A percentile compares a stretch with the other conserved stretches of the same genome.
These are phyloP conservation scores for Varecia variegata DNA, from an alignment of 2,797 vertebrate genomes.

Conservation along the genomic window DNA sequence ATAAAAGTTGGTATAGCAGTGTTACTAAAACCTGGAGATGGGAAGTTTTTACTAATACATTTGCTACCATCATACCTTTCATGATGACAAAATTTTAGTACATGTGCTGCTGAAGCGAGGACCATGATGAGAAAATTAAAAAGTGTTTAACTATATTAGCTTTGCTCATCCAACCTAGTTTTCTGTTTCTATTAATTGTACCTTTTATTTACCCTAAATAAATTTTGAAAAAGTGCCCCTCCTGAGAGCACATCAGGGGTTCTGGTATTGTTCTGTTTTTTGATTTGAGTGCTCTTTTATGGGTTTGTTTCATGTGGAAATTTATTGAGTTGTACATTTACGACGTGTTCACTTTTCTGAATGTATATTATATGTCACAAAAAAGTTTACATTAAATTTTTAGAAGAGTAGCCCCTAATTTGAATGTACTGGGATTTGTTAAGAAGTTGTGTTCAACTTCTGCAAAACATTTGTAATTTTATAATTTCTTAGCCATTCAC, in stretches of 20 bases:
- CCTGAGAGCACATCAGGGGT: background rate
- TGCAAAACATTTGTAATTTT: conserved; percentile 16
- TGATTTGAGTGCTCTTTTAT: background rate
- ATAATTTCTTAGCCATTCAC: background rate
- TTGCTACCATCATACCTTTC: conserved; percentile 23
- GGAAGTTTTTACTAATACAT: conserved; percentile 1
- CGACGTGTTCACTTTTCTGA: conserved; percentile 19
- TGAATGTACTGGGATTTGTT: background rate
- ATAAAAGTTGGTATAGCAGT: background rate
- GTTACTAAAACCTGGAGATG: background rate
- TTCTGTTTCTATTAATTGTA: background rate
- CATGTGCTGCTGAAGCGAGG: no score
- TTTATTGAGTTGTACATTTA: background rate
- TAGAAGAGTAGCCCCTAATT: background rate
- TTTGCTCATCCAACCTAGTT: conserved; percentile 13
- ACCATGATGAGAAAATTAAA: background rate
- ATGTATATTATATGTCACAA: background rate
- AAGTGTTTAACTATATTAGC: background rate
- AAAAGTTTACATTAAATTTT: conserved; percentile 35
- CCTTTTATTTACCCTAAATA: conserved; percentile 1
- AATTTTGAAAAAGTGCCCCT: conserved; percentile 16
- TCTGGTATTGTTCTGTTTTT: background rate
- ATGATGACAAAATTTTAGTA: background rate
- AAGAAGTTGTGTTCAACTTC: background rate
- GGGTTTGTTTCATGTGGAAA: background rate